Conservation (phyloP, 2,797 vertebrate species). For the Pantherophis vulpinus region DNA sequence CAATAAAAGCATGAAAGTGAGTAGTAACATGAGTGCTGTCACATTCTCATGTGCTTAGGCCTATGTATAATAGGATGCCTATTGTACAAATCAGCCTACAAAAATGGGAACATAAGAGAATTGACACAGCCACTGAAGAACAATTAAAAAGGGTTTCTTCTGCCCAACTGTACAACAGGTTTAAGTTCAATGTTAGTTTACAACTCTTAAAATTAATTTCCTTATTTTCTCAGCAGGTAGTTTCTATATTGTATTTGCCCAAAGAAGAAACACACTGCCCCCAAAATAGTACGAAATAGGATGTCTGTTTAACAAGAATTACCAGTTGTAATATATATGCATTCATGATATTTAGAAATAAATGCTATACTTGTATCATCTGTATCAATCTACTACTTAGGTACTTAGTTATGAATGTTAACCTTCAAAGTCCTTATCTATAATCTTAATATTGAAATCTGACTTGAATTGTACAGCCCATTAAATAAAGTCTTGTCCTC, state of each 20-base stretch:
- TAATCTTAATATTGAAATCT: neutral
- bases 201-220: neutral
- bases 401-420: neutral
- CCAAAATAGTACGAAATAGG: neutral
- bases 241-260: neutral
- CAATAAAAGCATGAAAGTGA: neutral
- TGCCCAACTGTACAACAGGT: neutral
- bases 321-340: neutral
- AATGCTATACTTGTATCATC: too few species aligned
- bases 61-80: neutral
- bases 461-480: neutral
- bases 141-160: neutral
- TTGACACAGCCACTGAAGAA: neutral
- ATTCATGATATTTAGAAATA: neutral
- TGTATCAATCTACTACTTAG: neutral
- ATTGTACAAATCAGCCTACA: neutral
- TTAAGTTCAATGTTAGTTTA: neutral
- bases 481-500: neutral
- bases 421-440: neutral
- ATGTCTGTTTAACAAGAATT: neutral
- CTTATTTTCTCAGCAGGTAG: neutral
- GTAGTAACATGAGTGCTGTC: neutral
- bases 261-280: neutral
- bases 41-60: neutral
- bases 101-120: neutral